Base-by-base conservation (phyloP, 2,888 invertebrate genomes). In the Drosophila falleni region DNA sequence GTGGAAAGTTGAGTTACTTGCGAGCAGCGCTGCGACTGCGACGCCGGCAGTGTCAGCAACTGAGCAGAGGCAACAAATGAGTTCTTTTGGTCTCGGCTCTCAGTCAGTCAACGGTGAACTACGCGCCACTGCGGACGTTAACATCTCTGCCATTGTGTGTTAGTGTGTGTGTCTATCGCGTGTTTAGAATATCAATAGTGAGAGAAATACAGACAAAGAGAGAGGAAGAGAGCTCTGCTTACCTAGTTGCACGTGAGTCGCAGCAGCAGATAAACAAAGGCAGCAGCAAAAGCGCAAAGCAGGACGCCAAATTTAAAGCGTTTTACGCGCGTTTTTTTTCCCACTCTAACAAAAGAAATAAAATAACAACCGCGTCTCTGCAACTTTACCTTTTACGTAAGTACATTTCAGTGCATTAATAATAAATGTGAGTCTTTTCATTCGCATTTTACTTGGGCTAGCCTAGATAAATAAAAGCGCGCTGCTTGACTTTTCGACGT, bases 71-170 rank as follows among this genome's bases (percentile, higher is more conserved):
- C 76, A 70, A 63, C 55, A 51, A 62, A 65, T 71, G 65, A 33
- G 31, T 56, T 49, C 59, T 56, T 59, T 54, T 35, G 61, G 42
- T 61, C 41, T 53, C 44, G 64, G 42, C 47, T 62, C 55, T 42
- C 58, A 53, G 64, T 81, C 71, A 86, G 90, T 90, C 81, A 73
- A 81, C 79, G 79, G 78, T 81, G 84, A 85, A 82, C 83, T 78
- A 81, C 86, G 82, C 82, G 76, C 78, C 80, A 76, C 81, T 80
- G 76, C 80, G 80, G 78, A 84, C 83, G 78, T 82, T 59, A 55
- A 51, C 66, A 42, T 46, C 53, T 33, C 51, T 58, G 62, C 37
- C 29, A 56, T 31, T 50, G 39, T 44, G n/a, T 16, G 31, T 33
- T 29, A 10, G 11, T 33, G 58, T 61, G 50, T 59, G 50, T 44